phyloP scores from a whole-genome alignment of 1,140 invertebrate species.

The Procambarus virginalis region DNA sequence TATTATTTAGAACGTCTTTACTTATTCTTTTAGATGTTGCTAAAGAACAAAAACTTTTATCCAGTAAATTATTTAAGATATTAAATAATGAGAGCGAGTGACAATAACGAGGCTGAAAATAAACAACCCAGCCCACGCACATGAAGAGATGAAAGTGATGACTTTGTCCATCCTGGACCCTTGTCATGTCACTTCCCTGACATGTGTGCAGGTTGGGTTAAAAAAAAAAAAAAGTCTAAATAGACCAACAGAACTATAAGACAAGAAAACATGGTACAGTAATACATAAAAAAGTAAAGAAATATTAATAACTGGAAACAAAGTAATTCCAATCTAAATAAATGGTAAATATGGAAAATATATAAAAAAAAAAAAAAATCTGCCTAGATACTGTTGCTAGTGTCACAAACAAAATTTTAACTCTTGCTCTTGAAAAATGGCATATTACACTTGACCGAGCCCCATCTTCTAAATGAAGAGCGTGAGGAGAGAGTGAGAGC shows the following conservation, averaged over 20 bases:
- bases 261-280: neutral
- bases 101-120: no score
- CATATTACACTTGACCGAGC: conserved; percentile 61
- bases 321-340: neutral
- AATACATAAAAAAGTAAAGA: neutral
- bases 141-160: no score
- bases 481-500: conserved; percentile 64
- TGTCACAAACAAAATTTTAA: neutral
- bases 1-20: no score
- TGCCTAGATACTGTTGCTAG: neutral
- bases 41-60: no score
- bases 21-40: no score
- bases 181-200: no score
- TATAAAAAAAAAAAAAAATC: neutral
- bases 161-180: no score
- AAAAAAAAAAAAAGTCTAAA: neutral
- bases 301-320: neutral
- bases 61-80: no score
- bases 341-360: neutral
- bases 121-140: no score
- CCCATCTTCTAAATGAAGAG: conserved; percentile 65
- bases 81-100: no score
- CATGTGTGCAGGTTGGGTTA: no score
- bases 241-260: neutral
- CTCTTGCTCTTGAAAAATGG: conserved; percentile 68